Conservation (phyloP, 2,797 vertebrate species). For the Rhinatrema bivittatum region DNA sequence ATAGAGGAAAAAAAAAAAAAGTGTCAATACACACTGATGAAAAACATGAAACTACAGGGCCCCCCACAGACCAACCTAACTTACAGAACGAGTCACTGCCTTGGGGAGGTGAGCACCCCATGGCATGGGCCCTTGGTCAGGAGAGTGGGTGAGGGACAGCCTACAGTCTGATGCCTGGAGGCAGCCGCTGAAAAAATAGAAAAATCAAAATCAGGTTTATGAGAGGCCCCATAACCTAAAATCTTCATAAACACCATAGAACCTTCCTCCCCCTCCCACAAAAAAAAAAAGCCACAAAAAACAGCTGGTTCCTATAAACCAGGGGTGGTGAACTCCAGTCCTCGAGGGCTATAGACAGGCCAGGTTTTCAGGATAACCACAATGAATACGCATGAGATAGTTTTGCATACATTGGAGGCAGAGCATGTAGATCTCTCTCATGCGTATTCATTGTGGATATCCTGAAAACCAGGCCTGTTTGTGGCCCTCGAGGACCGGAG, state of each 20-base stretch:
- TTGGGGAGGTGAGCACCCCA: conserved; percentile 10
- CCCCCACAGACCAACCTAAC: conserved; percentile 19
- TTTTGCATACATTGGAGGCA: too few species aligned
- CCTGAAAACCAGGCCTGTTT: too few species aligned
- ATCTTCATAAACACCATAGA: not conserved
- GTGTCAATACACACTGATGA: not conserved
- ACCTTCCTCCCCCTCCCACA: too few species aligned
- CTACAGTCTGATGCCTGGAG: conserved; percentile 17
- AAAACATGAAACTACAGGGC: not conserved
- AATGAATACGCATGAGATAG: too few species aligned
- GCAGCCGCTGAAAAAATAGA: conserved; percentile 16
- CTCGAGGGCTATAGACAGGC: too few species aligned
- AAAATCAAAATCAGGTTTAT: conserved; percentile 11
- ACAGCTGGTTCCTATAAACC: too few species aligned
- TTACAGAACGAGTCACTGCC: conserved; percentile 14
- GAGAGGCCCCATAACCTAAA: not conserved
- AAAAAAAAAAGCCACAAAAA: too few species aligned
- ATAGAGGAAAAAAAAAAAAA: not conserved
- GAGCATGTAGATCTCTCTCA: too few species aligned
- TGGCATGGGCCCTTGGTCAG: conserved; percentile 10
- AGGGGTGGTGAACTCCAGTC: too few species aligned
- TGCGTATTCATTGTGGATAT: too few species aligned
- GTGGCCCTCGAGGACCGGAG: too few species aligned
- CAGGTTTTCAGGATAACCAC: too few species aligned
- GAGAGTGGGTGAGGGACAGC: conserved; percentile 14